Evolutionary conservation across 2,113 vertebrate genomes (phyloP), one percentile per base, ranked within the genome.

Genomic region (Semnornis frantzii): DNA sequence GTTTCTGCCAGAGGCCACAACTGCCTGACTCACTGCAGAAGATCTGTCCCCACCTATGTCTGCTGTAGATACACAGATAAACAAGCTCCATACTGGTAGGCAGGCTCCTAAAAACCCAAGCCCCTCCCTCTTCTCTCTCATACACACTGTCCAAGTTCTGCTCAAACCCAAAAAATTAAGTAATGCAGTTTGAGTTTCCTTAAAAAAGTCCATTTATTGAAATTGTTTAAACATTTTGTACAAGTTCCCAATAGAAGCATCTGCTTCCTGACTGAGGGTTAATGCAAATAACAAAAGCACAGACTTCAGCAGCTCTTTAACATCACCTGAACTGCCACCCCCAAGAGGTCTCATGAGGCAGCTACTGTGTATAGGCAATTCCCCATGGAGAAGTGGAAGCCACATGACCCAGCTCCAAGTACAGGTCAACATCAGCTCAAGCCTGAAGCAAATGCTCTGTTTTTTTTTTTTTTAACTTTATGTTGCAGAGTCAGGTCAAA

Each of bases 121-220:
- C 50, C 18, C 63, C 15, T 57, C 55, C 31, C 19, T 64, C 39
- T 71, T 64, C 9, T 18, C 48, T 74, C 80, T 17, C 12, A 37
- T 2, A 1, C 8, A 17, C 30, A 11, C 15, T 10, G 2, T 65
- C 59, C 71, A 74, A 89, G n/a, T 81, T 62, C 60, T 54, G 31
- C 46, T 79, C 77, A 70, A 93, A 90, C 62, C 2, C 20, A 65
- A 91, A 57, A 85, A 92, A 84, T 71, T 8, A 92, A 95, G 54
- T 64, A 88, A 70, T 39, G 7, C 34, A 88, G 15, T 69, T 66
- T 28, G 4, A n/a, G 85, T 91, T 97, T 95, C 90, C 75, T 94
- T 96, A 96, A 97, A 97, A 97, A 96, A 96, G 84, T 92, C 70
- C 54, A 93, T 97, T 98, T 98, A 97, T 97, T 98, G 97, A 97